Percentiles rank a stretch among this genome's conserved stretches.
These are phyloP conservation scores for Columba guinea DNA, from an alignment of 2,797 vertebrate species.

Conservation along the genomic window DNA sequence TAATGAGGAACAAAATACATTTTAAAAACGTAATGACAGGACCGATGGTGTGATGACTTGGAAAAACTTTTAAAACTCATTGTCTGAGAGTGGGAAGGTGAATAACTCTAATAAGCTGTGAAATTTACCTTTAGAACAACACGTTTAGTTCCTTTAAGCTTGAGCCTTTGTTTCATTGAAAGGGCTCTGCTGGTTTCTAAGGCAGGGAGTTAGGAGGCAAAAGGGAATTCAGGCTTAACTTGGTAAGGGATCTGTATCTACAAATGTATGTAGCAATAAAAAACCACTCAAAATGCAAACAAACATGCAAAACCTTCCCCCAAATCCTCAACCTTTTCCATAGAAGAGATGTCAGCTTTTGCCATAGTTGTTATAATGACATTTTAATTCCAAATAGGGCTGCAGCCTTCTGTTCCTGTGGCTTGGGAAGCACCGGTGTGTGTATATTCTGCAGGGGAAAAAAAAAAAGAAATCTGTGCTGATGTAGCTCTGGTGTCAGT, in stretches of 20 bases:
- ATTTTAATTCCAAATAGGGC: background rate
- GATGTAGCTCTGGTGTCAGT: background rate
- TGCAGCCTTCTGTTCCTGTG: background rate
- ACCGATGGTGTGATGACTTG: background rate
- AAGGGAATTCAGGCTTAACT: background rate
- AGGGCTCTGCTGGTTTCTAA: background rate
- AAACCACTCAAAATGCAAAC: background rate
- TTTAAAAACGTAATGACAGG: background rate
- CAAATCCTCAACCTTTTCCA: background rate
- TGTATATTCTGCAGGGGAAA: background rate
- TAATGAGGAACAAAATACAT: background rate
- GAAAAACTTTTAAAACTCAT: background rate
- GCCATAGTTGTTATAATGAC: background rate
- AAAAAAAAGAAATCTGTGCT: background rate
- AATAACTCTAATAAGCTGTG: background rate
- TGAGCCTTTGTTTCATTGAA: background rate
- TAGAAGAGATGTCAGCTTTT: background rate
- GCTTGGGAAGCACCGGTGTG: background rate
- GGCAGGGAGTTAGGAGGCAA: background rate
- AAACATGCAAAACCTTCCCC: background rate
- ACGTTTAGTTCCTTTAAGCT: background rate
- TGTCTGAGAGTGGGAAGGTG: background rate
- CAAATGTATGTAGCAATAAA: background rate
- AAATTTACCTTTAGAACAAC: slow-evolving; percentile 8
- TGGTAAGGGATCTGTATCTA: background rate